A percentile compares a stretch with the other conserved stretches of the same genome.
Evolutionary conservation across 2,113 vertebrate genomes (phyloP).

Genomic region (Larimichthys crocea): DNA sequence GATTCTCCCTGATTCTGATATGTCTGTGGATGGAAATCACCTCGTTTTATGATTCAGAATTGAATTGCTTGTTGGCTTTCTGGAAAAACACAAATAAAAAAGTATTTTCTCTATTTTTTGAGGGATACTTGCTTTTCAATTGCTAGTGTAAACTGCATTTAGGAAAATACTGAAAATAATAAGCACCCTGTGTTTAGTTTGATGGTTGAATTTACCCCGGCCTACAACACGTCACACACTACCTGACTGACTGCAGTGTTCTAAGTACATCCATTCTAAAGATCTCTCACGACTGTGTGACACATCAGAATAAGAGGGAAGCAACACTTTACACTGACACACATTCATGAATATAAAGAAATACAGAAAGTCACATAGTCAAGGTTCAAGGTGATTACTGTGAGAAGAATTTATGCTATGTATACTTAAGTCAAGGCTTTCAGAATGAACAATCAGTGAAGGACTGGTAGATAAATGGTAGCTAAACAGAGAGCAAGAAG

Average conservation of each 20-base stretch:
- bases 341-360: background rate
- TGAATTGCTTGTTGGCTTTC: background rate
- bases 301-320: background rate
- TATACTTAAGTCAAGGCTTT: conserved; percentile 18
- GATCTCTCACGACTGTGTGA: background rate
- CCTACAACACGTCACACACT: background rate
- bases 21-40: background rate
- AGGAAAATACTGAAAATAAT: no score
- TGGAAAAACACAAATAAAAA: background rate
- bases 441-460: conserved; percentile 26
- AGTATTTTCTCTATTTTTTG: background rate
- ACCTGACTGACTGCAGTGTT: background rate
- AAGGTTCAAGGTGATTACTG: conserved; percentile 19
- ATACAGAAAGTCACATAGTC: background rate
- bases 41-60: conserved; percentile 4
- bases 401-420: conserved; percentile 10
- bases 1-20: background rate
- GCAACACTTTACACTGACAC: background rate
- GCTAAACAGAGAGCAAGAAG: conserved; percentile 27
- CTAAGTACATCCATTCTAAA: background rate
- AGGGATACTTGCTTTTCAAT: no score
- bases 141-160: background rate
- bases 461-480: background rate
- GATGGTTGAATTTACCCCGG: background rate
- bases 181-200: background rate